Evolutionary conservation across 1,140 invertebrate genomes (phyloP).

Genomic region (Temnothorax curvispinosus): DNA sequence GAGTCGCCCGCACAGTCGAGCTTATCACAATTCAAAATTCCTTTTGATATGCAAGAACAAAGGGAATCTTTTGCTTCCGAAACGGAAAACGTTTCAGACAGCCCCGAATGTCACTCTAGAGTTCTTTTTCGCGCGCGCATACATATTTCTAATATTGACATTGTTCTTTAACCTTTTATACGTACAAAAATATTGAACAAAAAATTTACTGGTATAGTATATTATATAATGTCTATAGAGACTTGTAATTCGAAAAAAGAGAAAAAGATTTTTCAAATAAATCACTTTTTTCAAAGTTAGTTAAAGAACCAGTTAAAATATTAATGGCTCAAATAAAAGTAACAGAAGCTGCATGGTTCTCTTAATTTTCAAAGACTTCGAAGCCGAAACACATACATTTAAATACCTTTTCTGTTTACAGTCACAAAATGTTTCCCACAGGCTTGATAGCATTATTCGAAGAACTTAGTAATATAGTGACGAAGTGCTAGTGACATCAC

Average conservation of each 20-base stretch:
- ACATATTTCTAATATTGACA: neutral
- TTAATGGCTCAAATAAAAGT: neutral
- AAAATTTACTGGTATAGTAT: neutral
- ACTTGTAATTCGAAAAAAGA: neutral
- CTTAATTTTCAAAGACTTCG: neutral
- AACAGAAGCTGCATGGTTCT: neutral
- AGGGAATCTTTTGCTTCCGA: neutral
- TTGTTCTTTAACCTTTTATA: conserved; percentile 2
- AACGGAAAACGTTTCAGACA: conserved; percentile 2
- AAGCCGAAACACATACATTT: neutral
- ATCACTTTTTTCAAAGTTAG: neutral
- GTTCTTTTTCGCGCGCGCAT: neutral
- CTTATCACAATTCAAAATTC: conserved; percentile 51
- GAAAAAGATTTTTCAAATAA: neutral
- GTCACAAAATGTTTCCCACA: neutral
- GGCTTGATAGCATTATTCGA: neutral
- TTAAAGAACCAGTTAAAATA: neutral
- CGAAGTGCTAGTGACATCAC: neutral
- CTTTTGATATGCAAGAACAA: conserved; percentile 37
- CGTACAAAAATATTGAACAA: neutral
- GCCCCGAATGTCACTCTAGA: neutral
- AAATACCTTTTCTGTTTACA: neutral
- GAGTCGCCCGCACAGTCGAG: conserved; percentile 3
- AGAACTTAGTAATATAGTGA: neutral
- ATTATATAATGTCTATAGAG: neutral